A percentile compares a stretch with the other conserved stretches of the same genome.
Conservation (phyloP, 2,888 invertebrate genomes). For the Perithous albicinctus region DNA sequence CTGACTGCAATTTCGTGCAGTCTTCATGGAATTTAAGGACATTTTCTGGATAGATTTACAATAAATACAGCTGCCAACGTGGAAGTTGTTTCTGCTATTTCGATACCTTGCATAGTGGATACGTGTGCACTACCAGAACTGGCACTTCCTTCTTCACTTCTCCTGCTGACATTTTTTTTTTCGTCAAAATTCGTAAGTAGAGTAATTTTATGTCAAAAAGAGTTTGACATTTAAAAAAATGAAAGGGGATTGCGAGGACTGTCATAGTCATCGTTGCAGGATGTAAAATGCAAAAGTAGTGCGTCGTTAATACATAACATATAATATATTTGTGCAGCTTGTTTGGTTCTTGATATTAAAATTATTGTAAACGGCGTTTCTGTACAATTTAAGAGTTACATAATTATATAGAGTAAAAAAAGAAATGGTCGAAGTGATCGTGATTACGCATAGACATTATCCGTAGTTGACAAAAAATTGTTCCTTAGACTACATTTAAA, state of each 20-base stretch:
- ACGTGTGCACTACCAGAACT: slow-evolving; percentile 89
- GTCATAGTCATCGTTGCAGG: background rate
- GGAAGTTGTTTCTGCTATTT: background rate
- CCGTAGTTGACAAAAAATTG: slow-evolving; percentile 11
- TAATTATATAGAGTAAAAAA: slow-evolving; percentile 17
- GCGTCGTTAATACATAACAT: slow-evolving; percentile 38
- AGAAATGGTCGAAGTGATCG: slow-evolving; percentile 16
- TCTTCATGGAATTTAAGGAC: too few relatives aligned
- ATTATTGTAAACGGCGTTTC: slow-evolving; percentile 42
- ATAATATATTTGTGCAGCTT: slow-evolving; percentile 63
- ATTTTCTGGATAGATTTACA: too few relatives aligned
- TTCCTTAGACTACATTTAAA: slow-evolving; percentile 40
- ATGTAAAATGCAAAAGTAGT: slow-evolving; percentile 1
- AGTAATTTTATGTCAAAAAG: too few relatives aligned
- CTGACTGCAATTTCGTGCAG: too few relatives aligned
- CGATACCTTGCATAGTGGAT: slow-evolving; percentile 92
- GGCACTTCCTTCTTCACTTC: slow-evolving; percentile 87
- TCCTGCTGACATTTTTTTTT: slow-evolving; percentile 82
- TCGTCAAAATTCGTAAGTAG: slow-evolving; percentile 13
- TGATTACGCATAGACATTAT: slow-evolving; percentile 4
- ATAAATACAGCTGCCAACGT: too few relatives aligned
- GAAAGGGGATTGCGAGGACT: background rate
- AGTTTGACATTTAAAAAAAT: background rate
- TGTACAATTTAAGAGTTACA: slow-evolving; percentile 44
- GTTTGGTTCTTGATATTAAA: slow-evolving; percentile 55